Conservation (phyloP, 2,797 vertebrate genomes). For the Anguilla pacifica region DNA sequence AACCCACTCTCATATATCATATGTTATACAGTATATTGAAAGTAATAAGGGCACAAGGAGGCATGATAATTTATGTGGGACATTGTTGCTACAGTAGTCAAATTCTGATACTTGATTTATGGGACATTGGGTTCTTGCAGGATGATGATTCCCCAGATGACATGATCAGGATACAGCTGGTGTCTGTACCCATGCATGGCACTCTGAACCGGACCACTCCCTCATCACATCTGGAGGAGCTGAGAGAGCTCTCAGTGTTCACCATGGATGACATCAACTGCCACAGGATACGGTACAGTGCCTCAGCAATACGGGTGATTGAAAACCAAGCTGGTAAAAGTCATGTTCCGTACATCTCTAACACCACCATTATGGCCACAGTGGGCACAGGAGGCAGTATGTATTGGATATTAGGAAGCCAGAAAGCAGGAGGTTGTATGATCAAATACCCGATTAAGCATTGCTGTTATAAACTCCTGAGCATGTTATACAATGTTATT, state of each 20-base stretch:
- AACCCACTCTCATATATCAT: background rate
- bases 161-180: conserved; percentile 84
- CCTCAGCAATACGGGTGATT: background rate
- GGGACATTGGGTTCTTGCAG: conserved; percentile 45
- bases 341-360: background rate
- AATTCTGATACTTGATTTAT: background rate
- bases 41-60: background rate
- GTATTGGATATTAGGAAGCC: background rate
- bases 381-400: background rate
- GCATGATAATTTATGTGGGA: background rate
- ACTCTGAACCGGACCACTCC: conserved; percentile 70
- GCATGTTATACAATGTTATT: background rate
- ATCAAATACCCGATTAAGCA: too few relatives aligned
- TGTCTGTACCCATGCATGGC: conserved; percentile 88
- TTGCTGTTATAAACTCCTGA: background rate
- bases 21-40: background rate
- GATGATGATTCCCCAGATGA: conserved; percentile 83
- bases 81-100: background rate
- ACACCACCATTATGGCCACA: background rate
- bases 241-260: conserved; percentile 86
- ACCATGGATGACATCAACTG: conserved; percentile 90
- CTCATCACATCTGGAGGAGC: conserved; percentile 67
- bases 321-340: background rate
- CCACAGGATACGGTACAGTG: conserved; percentile 80
- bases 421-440: background rate